Conservation (phyloP, 2,797 vertebrate species). For the Hydrolagus colliei region DNA sequence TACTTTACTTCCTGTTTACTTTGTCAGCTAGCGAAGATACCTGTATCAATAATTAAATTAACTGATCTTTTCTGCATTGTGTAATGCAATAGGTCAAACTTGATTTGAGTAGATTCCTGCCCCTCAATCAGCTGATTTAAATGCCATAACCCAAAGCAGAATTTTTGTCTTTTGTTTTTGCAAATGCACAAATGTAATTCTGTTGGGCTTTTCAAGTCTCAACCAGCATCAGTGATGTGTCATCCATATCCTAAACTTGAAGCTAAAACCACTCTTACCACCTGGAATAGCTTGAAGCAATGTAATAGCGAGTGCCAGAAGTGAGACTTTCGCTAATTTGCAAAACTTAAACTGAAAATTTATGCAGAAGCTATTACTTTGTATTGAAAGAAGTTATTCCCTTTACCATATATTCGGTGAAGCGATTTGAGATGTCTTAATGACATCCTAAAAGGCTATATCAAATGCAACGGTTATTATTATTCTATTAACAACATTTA, state of each 20-base stretch:
- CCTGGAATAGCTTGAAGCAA: neutral
- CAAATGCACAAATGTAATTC: neutral
- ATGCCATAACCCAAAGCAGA: neutral
- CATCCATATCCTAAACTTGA: neutral
- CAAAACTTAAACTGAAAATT: neutral
- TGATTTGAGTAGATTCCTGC: neutral
- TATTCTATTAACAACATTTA: no score
- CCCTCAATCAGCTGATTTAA: neutral
- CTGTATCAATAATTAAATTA: conserved; percentile 9
- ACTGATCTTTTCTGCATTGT: neutral
- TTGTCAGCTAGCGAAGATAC: neutral
- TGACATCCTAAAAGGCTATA: no score
- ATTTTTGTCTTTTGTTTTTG: neutral
- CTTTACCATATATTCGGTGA: no score
- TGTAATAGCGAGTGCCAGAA: neutral
- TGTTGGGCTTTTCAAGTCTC: neutral
- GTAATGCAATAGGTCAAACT: conserved; percentile 2
- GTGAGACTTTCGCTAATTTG: neutral
- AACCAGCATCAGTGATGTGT: neutral
- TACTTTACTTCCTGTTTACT: neutral
- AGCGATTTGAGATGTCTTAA: no score
- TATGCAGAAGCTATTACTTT: no score
- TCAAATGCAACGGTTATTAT: no score
- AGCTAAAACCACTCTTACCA: neutral
- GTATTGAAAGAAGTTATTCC: neutral